Percentiles rank a stretch among this genome's conserved stretches.
These are phyloP conservation scores for Mellilla xanthometata DNA, from an alignment of 2,888 invertebrate genomes.

Conservation along the genomic window DNA sequence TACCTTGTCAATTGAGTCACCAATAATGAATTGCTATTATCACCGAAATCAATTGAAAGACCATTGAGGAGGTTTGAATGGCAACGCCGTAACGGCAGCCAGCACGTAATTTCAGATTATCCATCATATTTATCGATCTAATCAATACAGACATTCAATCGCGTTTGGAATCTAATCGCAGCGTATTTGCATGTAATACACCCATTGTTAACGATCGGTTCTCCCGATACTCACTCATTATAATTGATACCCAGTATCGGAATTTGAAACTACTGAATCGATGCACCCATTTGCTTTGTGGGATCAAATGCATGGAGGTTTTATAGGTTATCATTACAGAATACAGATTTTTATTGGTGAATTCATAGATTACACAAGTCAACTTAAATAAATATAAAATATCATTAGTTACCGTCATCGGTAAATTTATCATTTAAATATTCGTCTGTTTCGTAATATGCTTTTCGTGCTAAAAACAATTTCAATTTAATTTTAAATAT, in stretches of 20 bases:
- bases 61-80: constrained; percentile 25
- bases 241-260: constrained; percentile 7
- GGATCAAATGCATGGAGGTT: neutral
- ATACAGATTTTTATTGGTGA: no score
- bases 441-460: no score
- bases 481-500: no score
- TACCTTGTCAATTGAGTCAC: constrained; percentile 16
- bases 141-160: constrained; percentile 45
- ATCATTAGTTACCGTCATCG: no score
- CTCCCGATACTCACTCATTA: constrained; percentile 15
- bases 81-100: constrained; percentile 16
- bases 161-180: constrained; percentile 40
- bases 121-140: constrained; percentile 45
- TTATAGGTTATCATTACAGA: no score
- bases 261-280: constrained; percentile 2
- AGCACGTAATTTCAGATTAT: constrained; percentile 48
- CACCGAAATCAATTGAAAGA: constrained; percentile 22
- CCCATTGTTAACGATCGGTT: constrained; percentile 20
- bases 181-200: constrained; percentile 35
- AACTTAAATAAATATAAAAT: no score
- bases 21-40: constrained; percentile 23
- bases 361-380: no score
- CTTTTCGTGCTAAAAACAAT: no score
- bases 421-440: no score
- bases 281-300: neutral